Evolutionary conservation across 2,888 invertebrate genomes (phyloP).

Genomic region (Tachina grossa): DNA sequence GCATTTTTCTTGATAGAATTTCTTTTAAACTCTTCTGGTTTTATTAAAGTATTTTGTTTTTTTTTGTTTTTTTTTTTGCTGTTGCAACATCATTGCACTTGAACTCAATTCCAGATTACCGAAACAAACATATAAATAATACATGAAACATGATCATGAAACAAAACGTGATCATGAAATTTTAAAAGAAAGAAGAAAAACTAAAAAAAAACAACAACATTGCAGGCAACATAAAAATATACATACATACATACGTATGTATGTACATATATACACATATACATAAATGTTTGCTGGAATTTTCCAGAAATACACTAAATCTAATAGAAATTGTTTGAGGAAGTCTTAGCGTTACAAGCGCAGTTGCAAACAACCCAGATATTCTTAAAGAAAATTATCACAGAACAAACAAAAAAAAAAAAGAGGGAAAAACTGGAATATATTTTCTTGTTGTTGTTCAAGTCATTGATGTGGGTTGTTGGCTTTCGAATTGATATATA

Average conservation of each 20-base stretch:
- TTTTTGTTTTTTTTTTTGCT: constrained; percentile 16
- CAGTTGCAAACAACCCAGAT: constrained; percentile 6
- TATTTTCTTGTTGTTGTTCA: constrained; percentile 6
- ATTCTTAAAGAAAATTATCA: constrained; percentile 36
- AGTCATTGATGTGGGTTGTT: constrained; percentile 46
- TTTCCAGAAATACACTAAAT: constrained; percentile 22
- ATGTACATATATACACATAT: background rate
- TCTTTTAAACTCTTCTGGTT: constrained; percentile 26
- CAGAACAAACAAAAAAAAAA: background rate
- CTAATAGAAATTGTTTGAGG: constrained; percentile 15
- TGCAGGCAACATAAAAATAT: background rate
- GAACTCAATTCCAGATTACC: constrained; percentile 69
- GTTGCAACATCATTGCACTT: constrained; percentile 66
- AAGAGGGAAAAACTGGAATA: constrained; percentile 32
- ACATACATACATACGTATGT: background rate
- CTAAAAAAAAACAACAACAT: constrained; percentile 1
- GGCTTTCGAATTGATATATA: constrained; percentile 46
- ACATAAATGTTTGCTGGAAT: constrained; percentile 10
- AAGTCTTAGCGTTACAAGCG: constrained; percentile 9
- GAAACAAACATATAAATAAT: constrained; percentile 65
- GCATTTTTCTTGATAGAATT: constrained; percentile 58
- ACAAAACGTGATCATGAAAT: constrained; percentile 58
- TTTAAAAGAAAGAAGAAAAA: background rate
- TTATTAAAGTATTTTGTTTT: background rate
- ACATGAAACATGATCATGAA: constrained; percentile 51